Evolutionary conservation across 2,888 invertebrate genomes (phyloP).

Genomic region (Drosophila imparisetae): DNA sequence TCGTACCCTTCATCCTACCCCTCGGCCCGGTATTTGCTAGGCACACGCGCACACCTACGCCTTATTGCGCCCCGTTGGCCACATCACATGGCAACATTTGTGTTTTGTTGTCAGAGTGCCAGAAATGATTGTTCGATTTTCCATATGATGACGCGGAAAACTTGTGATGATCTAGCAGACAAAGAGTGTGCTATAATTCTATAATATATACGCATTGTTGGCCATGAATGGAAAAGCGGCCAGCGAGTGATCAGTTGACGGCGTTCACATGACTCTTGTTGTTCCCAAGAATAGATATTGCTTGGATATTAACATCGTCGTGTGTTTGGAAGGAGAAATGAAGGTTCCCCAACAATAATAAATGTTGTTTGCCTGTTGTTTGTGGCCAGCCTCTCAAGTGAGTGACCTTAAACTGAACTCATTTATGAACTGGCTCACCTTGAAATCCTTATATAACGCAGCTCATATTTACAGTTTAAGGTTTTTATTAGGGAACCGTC

Average conservation of each 20-base stretch:
- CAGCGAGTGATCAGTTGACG: conserved; percentile 16
- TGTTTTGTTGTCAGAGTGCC: conserved; percentile 49
- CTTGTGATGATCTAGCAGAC: conserved; percentile 33
- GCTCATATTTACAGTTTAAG: neutral
- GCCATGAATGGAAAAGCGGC: conserved; percentile 54
- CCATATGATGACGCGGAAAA: conserved; percentile 57
- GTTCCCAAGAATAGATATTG: conserved; percentile 52
- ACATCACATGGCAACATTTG: conserved; percentile 51
- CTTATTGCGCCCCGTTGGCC: neutral
- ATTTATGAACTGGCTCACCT: conserved; percentile 5
- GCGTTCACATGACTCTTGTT: conserved; percentile 61
- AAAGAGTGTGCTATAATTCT: conserved; percentile 3
- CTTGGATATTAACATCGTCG: conserved; percentile 52
- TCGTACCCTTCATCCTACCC: neutral
- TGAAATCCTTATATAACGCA: conserved; percentile 15
- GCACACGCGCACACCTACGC: conserved; percentile 68
- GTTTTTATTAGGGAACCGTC: conserved; percentile 12
- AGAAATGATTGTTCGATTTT: conserved; percentile 32
- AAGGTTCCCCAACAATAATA: conserved; percentile 51
- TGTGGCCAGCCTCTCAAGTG: neutral
- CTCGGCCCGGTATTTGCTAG: neutral
- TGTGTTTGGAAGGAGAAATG: conserved; percentile 73
- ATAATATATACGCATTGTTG: conserved; percentile 39
- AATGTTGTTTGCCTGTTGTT: neutral
- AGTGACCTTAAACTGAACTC: neutral